Conservation (phyloP, 2,888 invertebrate genomes). For the Chrysolina americana region DNA sequence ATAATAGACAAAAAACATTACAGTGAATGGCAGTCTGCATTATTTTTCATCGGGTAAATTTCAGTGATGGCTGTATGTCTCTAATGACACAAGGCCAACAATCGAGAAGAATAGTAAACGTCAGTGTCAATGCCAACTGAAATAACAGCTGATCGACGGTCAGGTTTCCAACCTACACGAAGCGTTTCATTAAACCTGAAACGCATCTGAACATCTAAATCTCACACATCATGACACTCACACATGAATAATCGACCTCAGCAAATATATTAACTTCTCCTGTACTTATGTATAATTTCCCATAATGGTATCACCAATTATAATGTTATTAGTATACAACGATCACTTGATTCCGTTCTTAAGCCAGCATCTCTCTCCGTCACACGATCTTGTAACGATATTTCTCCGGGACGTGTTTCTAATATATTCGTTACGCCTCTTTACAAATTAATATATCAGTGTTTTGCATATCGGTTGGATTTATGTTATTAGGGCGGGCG, state of each 20-base stretch:
- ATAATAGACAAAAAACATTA: too few relatives aligned
- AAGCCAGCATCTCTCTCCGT: conserved; percentile 31
- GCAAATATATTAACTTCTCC: conserved; percentile 43
- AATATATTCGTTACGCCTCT: conserved; percentile 65
- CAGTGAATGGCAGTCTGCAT: too few relatives aligned
- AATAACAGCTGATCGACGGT: too few relatives aligned
- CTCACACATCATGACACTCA: conserved; percentile 10
- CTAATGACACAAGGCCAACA: too few relatives aligned
- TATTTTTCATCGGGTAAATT: too few relatives aligned
- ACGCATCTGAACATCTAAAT: background rate
- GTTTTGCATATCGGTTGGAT: conserved; percentile 63
- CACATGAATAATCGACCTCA: conserved; percentile 11
- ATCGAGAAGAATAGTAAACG: too few relatives aligned
- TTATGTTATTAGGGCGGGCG: conserved; percentile 22
- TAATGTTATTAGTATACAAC: conserved; percentile 61
- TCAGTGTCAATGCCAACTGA: too few relatives aligned
- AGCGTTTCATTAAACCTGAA: too few relatives aligned
- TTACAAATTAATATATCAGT: conserved; percentile 67
- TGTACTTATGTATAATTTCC: conserved; percentile 47
- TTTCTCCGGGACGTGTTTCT: conserved; percentile 65
- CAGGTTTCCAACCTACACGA: too few relatives aligned
- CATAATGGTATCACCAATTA: conserved; percentile 60
- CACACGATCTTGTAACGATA: conserved; percentile 55
- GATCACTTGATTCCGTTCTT: conserved; percentile 50
- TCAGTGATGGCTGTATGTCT: too few relatives aligned